Evolutionary conservation across 1,140 invertebrate species (phyloP).

Genomic region (Parasteatoda tepidariorum): DNA sequence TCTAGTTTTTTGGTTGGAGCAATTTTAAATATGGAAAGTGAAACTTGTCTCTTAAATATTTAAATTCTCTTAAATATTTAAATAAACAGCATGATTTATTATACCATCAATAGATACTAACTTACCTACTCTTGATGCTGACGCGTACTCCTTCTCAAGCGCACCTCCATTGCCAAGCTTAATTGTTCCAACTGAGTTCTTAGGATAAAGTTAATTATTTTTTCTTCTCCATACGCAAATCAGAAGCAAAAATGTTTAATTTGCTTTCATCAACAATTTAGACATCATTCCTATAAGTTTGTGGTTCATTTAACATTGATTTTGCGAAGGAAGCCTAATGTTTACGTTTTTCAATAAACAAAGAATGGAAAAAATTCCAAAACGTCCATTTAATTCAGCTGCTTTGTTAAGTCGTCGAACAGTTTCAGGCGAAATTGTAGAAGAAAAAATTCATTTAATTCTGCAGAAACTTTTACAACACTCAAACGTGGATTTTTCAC

Average conservation of each 20-base stretch:
- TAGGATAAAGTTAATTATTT: not conserved
- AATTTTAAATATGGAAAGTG: too few relatives aligned
- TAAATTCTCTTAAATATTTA: too few relatives aligned
- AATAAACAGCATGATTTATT: not conserved
- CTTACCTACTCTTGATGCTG: not conserved
- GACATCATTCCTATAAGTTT: not conserved
- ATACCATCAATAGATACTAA: slow-evolving; percentile 3
- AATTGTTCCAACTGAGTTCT: not conserved
- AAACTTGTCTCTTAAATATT: too few relatives aligned
- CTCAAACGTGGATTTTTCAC: too few relatives aligned
- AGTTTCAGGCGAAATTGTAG: too few relatives aligned
- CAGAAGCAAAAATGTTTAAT: slow-evolving; percentile 3
- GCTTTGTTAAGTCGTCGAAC: too few relatives aligned
- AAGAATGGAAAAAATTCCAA: not conserved
- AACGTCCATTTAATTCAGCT: not conserved
- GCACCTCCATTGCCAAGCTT: not conserved
- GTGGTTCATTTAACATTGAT: not conserved
- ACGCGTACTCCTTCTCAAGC: not conserved
- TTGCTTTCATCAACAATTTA: not conserved
- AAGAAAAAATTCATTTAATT: not conserved
- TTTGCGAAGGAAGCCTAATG: not conserved
- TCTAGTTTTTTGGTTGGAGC: too few relatives aligned
- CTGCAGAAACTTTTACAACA: slow-evolving; percentile 3
- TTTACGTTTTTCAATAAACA: not conserved
- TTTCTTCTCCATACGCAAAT: not conserved